These are phyloP conservation scores for Grammomys dolichurus DNA, from an alignment of 2,113 vertebrate genomes.

Conservation along the genomic window DNA sequence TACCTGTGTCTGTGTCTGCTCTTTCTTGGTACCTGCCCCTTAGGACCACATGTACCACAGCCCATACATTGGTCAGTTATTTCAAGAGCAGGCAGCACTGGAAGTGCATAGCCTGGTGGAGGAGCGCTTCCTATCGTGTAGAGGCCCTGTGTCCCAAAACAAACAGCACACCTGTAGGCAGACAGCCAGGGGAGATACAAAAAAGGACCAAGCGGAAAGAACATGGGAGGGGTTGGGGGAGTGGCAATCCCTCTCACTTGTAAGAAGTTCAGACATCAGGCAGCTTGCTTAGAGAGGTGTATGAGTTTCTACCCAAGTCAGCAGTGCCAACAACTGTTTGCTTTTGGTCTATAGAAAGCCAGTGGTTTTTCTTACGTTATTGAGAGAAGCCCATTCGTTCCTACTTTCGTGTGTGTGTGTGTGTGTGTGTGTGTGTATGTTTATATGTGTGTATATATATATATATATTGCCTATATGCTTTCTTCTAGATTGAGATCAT, in stretches of 20 bases:
- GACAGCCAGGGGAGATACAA: neutral
- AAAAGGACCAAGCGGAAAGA: neutral
- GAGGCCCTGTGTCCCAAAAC: neutral
- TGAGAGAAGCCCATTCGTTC: conserved; percentile 26
- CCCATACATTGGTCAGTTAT: neutral
- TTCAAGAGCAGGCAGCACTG: neutral
- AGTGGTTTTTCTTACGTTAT: neutral
- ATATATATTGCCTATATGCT: conserved; percentile 32
- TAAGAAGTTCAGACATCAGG: neutral
- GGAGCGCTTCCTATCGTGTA: neutral
- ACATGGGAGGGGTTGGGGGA: neutral
- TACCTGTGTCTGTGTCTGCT: accelerated
- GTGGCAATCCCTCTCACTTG: neutral
- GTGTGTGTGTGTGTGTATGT: neutral
- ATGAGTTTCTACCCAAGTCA: conserved; percentile 21
- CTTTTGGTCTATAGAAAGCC: neutral
- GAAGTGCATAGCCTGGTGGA: too few relatives aligned
- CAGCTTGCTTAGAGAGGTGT: neutral
- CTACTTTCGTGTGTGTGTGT: conserved; percentile 36
- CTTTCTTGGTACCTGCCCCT: neutral
- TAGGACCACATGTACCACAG: neutral
- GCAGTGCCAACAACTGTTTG: conserved; percentile 62
- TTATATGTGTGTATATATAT: neutral
- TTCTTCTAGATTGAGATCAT: conserved; percentile 58
- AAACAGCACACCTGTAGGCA: neutral